These are phyloP conservation scores for Aldrovandia affinis DNA, from an alignment of 2,797 vertebrate species.

Conservation along the genomic window DNA sequence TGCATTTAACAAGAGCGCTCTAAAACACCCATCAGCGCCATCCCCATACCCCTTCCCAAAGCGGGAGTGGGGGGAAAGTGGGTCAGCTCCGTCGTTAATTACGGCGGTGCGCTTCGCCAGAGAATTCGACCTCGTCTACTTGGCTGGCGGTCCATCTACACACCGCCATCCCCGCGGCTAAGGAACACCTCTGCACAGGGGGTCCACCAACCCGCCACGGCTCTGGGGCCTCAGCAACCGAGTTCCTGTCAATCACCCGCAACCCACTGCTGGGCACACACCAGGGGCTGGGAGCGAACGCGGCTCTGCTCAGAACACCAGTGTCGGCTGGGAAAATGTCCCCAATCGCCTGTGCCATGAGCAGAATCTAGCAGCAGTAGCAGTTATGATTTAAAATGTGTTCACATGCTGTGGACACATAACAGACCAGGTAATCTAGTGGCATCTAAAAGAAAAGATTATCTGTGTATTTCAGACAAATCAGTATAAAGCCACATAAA, in stretches of 20 bases:
- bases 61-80: background rate
- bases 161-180: background rate
- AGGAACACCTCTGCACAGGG: background rate
- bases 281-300: background rate
- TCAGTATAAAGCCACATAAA: too few species aligned
- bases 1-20: background rate
- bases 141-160: background rate
- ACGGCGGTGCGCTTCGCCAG: background rate
- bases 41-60: background rate
- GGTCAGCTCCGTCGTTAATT: background rate
- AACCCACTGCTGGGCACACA: background rate
- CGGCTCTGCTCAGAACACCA: background rate
- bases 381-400: too few species aligned
- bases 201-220: background rate
- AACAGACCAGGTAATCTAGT: too few species aligned
- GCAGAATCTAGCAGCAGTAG: too few species aligned
- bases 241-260: slow-evolving; percentile 2
- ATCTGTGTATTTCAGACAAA: too few species aligned
- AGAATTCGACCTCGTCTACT: background rate
- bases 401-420: too few species aligned
- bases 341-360: too few species aligned
- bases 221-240: background rate
- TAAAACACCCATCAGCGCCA: background rate
- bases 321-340: background rate
- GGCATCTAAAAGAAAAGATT: too few species aligned